Evolutionary conservation across 1,140 invertebrate genomes (phyloP).

Genomic region (Hyphantria cunea): DNA sequence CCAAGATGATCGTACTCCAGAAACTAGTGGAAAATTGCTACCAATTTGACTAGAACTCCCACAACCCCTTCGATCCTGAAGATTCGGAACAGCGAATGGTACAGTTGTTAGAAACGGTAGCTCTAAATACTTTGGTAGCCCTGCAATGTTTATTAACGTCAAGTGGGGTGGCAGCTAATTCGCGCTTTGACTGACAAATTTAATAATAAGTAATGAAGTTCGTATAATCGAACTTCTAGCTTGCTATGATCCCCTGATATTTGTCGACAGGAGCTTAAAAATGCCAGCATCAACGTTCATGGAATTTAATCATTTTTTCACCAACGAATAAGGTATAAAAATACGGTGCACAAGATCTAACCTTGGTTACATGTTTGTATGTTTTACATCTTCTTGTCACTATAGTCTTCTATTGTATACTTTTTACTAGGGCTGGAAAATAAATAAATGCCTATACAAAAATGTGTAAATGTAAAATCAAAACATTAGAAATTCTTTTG

Average conservation of each 20-base stretch:
- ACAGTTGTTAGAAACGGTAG: slow-evolving; percentile 11
- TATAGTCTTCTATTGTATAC: no score
- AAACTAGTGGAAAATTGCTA: slow-evolving; percentile 34
- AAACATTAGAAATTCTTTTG: no score
- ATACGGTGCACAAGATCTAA: no score
- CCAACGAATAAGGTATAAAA: no score
- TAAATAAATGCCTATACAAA: no score
- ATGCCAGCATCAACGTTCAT: not conserved
- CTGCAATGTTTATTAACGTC: slow-evolving; percentile 44
- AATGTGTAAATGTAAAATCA: no score
- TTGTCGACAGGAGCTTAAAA: slow-evolving; percentile 7
- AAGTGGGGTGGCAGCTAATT: slow-evolving; percentile 42
- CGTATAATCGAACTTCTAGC: slow-evolving; percentile 21
- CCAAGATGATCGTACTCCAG: slow-evolving; percentile 35
- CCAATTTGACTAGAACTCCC: slow-evolving; percentile 23
- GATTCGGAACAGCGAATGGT: slow-evolving; percentile 5
- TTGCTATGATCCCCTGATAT: slow-evolving; percentile 21
- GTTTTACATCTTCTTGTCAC: no score
- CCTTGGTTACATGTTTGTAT: no score
- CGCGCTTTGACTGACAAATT: slow-evolving; percentile 44
- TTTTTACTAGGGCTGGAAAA: no score
- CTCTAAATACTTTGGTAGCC: slow-evolving; percentile 14
- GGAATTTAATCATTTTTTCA: no score
- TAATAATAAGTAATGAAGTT: slow-evolving; percentile 42
- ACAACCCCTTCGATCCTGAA: slow-evolving; percentile 1